phyloP scores from a whole-genome alignment of 2,888 invertebrate genomes.

The Microchrysa polita region DNA sequence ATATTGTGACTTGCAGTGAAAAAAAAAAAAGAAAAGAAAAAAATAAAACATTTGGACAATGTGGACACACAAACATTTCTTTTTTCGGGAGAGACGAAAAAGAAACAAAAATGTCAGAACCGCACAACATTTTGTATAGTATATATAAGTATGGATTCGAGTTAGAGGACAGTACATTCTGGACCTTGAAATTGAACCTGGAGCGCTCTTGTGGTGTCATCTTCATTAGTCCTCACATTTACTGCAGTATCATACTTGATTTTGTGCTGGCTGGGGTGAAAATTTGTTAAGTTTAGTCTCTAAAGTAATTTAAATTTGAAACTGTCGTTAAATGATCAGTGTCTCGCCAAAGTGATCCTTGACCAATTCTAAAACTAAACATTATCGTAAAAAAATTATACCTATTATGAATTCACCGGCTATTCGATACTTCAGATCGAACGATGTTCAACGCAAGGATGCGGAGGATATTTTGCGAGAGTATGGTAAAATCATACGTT shows the following conservation, averaged over 20 bases:
- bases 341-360: too few relatives aligned
- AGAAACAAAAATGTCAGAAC: background rate
- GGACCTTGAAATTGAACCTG: conserved; percentile 31
- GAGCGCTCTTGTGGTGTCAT: background rate
- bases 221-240: conserved; percentile 6
- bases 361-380: too few relatives aligned
- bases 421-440: conserved; percentile 73
- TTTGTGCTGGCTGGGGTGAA: too few relatives aligned
- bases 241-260: too few relatives aligned
- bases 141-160: conserved; percentile 11
- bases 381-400: background rate
- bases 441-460: conserved; percentile 75
- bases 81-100: conserved; percentile 2
- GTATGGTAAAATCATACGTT: conserved; percentile 69
- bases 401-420: conserved; percentile 63
- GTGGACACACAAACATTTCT: too few relatives aligned
- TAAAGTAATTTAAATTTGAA: too few relatives aligned
- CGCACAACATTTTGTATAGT: background rate
- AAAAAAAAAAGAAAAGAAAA: too few relatives aligned
- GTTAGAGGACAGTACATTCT: background rate
- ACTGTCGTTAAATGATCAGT: too few relatives aligned
- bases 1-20: background rate
- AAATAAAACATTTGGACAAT: conserved; percentile 1
- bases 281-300: too few relatives aligned
- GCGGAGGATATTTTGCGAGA: conserved; percentile 72